Percentiles rank a stretch among this genome's conserved stretches.
phyloP scores from a whole-genome alignment of 1,140 invertebrate species.

The Musca domestica region DNA sequence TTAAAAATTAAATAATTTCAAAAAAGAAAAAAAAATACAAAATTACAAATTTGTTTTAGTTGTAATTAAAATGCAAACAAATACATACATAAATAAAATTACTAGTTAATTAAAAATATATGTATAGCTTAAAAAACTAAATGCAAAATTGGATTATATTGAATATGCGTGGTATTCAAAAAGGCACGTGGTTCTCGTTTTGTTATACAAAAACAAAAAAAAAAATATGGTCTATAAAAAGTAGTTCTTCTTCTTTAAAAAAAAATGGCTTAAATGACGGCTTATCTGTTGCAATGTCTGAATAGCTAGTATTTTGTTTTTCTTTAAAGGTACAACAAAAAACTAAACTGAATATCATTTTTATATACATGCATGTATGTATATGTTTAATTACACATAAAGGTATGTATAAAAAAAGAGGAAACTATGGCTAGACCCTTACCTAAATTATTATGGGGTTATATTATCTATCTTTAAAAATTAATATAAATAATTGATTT shows the following conservation, averaged over 20 bases:
- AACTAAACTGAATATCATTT: too few relatives aligned
- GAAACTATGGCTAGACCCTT: neutral
- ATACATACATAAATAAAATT: too few relatives aligned
- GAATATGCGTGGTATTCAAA: neutral
- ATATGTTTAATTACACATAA: too few relatives aligned
- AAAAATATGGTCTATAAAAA: neutral
- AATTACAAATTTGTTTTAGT: too few relatives aligned
- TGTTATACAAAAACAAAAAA: neutral
- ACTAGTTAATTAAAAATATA: too few relatives aligned
- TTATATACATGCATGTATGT: neutral
- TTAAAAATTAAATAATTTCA: too few relatives aligned
- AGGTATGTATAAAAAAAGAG: too few relatives aligned
- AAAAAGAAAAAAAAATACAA: too few relatives aligned
- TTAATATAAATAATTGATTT: neutral
- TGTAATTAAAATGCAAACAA: too few relatives aligned
- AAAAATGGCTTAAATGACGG: constrained; percentile 4
- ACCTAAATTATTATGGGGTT: neutral
- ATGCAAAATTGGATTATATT: constrained; percentile 4
- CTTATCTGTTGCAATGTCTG: neutral
- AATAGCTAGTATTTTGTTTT: too few relatives aligned
- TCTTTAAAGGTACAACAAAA: constrained; percentile 6
- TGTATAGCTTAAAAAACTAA: constrained; percentile 10
- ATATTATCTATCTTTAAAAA: neutral
- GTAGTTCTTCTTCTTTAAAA: too few relatives aligned
- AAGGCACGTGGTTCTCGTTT: neutral